phyloP scores from a whole-genome alignment of 2,888 invertebrate genomes.

The Fabriciana adippe region DNA sequence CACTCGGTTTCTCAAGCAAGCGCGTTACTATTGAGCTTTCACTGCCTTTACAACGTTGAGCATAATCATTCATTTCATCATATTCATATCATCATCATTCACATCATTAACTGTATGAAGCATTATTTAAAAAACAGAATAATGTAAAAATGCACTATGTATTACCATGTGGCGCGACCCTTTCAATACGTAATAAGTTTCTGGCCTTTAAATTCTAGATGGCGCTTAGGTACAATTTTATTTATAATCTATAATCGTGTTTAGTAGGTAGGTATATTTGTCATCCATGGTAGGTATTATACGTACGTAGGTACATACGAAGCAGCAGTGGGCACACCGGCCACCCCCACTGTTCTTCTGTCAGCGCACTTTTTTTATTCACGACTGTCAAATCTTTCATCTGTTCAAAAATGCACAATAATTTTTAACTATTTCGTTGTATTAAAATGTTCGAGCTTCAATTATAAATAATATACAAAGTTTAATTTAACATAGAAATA shows the following conservation, averaged over 20 bases:
- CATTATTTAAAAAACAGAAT: too few species aligned
- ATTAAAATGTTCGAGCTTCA: conserved; percentile 16
- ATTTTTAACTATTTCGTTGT: conserved; percentile 19
- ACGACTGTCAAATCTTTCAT: conserved; percentile 32
- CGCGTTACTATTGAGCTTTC: too few species aligned
- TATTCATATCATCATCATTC: too few species aligned
- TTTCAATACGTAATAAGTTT: too few species aligned
- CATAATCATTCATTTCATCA: too few species aligned
- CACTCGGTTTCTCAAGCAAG: too few species aligned
- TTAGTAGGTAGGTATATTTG: background rate
- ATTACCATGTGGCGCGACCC: too few species aligned
- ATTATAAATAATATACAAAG: conserved; percentile 18
- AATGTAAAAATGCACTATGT: too few species aligned
- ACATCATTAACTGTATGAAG: too few species aligned
- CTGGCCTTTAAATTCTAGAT: background rate
- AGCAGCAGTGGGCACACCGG: background rate
- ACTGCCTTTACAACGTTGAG: too few species aligned
- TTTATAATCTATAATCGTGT: conserved; percentile 5
- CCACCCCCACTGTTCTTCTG: conserved; percentile 6
- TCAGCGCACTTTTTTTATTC: conserved; percentile 22
- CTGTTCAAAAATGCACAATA: conserved; percentile 35
- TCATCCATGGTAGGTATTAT: too few species aligned
- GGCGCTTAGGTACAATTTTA: background rate
- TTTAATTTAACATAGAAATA: conserved; percentile 20
- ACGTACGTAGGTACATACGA: too few species aligned